phyloP scores from a whole-genome alignment of 92 coral and sea anemone genomes.

The Porites lobata region DNA sequence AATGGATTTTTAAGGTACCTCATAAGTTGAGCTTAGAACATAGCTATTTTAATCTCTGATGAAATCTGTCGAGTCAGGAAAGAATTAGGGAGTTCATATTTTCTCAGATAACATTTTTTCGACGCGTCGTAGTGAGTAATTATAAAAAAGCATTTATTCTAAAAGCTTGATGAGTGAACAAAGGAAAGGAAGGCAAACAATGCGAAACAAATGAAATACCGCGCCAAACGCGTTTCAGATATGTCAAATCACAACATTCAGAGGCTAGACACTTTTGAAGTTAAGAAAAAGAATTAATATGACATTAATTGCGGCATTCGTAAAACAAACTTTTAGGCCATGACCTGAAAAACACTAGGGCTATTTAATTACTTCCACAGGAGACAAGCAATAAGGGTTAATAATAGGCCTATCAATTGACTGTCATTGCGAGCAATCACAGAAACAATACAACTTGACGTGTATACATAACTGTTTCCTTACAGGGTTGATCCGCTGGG shows the following conservation, averaged over 20 bases:
- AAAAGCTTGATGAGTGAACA: conserved; percentile 43
- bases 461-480: conserved; percentile 50
- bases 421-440: conserved; percentile 48
- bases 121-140: conserved; percentile 28
- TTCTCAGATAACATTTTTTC: conserved; percentile 1
- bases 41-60: too few relatives aligned
- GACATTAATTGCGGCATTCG: background rate
- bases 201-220: conserved; percentile 23
- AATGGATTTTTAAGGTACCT: too few relatives aligned
- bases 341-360: conserved; percentile 4
- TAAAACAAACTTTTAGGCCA: background rate
- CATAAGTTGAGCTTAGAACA: background rate
- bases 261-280: background rate
- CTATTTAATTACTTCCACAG: conserved; percentile 25
- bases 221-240: conserved; percentile 4
- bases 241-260: background rate
- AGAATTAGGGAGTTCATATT: background rate
- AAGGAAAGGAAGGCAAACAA: conserved; percentile 24
- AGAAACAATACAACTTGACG: conserved; percentile 28
- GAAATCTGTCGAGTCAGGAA: background rate
- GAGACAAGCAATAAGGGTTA: conserved; percentile 27
- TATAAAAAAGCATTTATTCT: conserved; percentile 18
- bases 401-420: conserved; percentile 33
- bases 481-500: conserved; percentile 20
- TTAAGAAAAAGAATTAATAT: background rate